Base-by-base conservation (phyloP, 2,797 vertebrate genomes). In the Eulemur coronatus region DNA sequence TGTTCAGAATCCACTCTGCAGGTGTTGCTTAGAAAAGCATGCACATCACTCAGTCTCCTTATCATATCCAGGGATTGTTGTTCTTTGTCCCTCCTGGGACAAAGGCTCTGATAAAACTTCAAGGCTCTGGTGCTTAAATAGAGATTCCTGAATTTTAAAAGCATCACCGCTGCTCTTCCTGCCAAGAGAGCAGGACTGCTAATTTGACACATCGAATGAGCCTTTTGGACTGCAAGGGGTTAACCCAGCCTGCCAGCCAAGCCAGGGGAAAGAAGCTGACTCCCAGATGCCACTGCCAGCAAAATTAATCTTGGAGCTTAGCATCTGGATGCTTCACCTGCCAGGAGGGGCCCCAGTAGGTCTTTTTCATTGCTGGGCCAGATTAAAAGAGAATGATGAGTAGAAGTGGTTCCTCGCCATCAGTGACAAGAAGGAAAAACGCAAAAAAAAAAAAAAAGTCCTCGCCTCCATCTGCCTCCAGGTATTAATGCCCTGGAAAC, bases 241-340 rank as follows among this genome's bases (percentile, higher is more conserved):
- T 99, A 99, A 98, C 96, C 12, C 59, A 91, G 95, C 91, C 97
- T 97, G 96, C 93, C 97, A 98, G 96, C 57, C 98, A 98, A 98
- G 87, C 91, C 95, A 96, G 76, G 91, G 78, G 84, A 98, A 91
- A 98, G 94, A 81, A 98, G 84, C 85, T 98, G 95, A 97, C 93
- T 98, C 98, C 98, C 98, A 98, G 91, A 98, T 97, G 98, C 93
- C 97, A 97, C 79, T 76, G 93, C 96, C 98, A 97, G 96, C 97
- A 97, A 98, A 99, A 99, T 99, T 99, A 99, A 98, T 99, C 98
- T 98, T 98, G 97, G 97, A 99, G 98, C 97, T 99, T 98, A 99
- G 98, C 98, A 98, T 98, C 98, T 99, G 99, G 98, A 98, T 98
- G 97, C 79, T 98, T 98, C 98, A 98, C 98, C 97, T 98, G 98